Evolutionary conservation across 1,140 invertebrate species (phyloP), one percentile per base, ranked within the genome.

Genomic region (Paracyclopina nana): DNA sequence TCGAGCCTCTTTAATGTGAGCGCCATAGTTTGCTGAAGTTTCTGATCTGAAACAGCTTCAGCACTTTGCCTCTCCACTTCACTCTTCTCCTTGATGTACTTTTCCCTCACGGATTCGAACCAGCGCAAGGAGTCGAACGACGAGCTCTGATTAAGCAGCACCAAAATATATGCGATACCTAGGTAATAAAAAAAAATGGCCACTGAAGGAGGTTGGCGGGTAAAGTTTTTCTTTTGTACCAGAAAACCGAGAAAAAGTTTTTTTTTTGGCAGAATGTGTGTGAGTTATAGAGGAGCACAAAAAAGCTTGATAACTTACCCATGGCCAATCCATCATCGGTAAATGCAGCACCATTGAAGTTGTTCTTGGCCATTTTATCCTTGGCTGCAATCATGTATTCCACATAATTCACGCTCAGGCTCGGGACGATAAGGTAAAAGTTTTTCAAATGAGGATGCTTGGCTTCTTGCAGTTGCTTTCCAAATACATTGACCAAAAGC

Each of bases 281-380:
- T n/a, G n/a, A n/a, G n/a, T n/a, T n/a, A n/a, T n/a, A n/a, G n/a
- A n/a, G n/a, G n/a, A n/a, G n/a, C n/a, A n/a, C n/a, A n/a, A n/a
- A n/a, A n/a, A n/a, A n/a, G n/a, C n/a, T n/a, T n/a, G n/a, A n/a
- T 34, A 27, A 52, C 58, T 65, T 62, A 76, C 91, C 92, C 74
- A 99, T 86, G 22, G 88, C 82, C 70, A 99, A 97, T 28, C 94
- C 94, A 68, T 98, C 94, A 67, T 98, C 91, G 5, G 86, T 91
- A 64, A 98, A 97, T 3, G 83, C 75, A 50, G 83, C 80, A 22
- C 80, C 82, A 12, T 73, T 64, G 61, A 80, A 80, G 58, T 86
- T 85, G 59, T 86, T 88, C 54, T 72, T 72, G 56, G 70, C 75
- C 65, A 97, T 76, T 62, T 87, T 85, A 57, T 96, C 86, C 63